Percentiles rank a stretch among this genome's conserved stretches.
phyloP scores from a whole-genome alignment of 1,140 invertebrate species.

The Tyrophagus putrescentiae region DNA sequence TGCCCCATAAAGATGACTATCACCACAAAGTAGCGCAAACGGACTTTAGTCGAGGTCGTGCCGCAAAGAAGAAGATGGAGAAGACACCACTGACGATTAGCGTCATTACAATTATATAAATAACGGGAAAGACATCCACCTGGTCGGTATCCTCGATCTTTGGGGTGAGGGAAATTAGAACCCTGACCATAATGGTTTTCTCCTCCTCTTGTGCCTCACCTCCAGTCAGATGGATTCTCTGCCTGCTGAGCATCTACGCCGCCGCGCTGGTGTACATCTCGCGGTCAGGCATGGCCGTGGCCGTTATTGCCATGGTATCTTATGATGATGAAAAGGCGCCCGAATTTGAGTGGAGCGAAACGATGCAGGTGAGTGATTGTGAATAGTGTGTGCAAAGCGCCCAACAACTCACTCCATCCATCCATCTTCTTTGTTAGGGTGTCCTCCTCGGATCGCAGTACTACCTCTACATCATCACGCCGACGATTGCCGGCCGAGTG shows the following conservation, averaged over 20 bases:
- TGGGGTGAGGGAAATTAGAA: no score
- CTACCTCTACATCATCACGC: constrained; percentile 63
- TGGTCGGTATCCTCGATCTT: not conserved
- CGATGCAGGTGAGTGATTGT: constrained; percentile 16
- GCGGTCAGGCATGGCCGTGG: constrained; percentile 87
- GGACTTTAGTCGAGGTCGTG: no score
- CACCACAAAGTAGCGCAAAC: no score
- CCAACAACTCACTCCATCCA: not conserved
- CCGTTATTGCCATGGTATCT: constrained; percentile 77
- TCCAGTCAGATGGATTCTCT: constrained; percentile 41
- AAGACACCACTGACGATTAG: not conserved
- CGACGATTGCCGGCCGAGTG: constrained; percentile 60
- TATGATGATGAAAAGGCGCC: constrained; percentile 22
- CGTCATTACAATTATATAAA: not conserved
- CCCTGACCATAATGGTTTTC: not conserved
- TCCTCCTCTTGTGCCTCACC: not conserved
- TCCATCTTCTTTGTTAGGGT: constrained; percentile 40
- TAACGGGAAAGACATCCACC: not conserved
- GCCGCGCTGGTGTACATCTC: constrained; percentile 86
- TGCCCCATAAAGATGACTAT: no score
- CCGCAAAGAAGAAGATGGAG: not conserved
- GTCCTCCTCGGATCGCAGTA: constrained; percentile 68
- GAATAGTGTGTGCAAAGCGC: not conserved
- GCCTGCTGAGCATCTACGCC: constrained; percentile 74
- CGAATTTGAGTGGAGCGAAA: constrained; percentile 32